phyloP scores from a whole-genome alignment of 2,888 invertebrate genomes.

The Biston betularia region DNA sequence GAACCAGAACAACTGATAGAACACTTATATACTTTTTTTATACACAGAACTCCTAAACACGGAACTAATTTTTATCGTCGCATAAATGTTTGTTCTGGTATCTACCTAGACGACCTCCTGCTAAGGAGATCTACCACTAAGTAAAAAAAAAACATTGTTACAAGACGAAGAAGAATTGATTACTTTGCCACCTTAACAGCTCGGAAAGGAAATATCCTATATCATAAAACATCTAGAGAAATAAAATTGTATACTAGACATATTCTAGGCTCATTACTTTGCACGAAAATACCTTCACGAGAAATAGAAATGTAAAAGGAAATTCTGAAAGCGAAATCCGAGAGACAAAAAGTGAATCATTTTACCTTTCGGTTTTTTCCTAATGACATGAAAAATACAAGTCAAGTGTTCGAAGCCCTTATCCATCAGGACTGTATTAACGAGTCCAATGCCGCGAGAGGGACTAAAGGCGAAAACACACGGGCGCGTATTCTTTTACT shows the following conservation, averaged over 20 bases:
- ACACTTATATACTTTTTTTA: too few relatives aligned
- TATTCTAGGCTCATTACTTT: neutral
- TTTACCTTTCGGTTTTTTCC: constrained; percentile 31
- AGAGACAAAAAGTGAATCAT: constrained; percentile 29
- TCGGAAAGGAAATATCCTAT: neutral
- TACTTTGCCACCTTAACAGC: too few relatives aligned
- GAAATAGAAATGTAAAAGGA: constrained; percentile 1
- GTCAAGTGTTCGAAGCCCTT: constrained; percentile 42
- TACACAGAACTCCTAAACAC: too few relatives aligned
- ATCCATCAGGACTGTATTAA: constrained; percentile 52
- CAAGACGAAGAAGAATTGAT: too few relatives aligned
- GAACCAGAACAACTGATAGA: too few relatives aligned
- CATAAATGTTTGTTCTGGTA: too few relatives aligned
- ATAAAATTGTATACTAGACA: neutral
- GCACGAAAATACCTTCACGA: neutral
- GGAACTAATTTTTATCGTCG: too few relatives aligned
- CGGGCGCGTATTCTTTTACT: neutral
- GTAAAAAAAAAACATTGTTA: too few relatives aligned
- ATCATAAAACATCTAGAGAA: neutral
- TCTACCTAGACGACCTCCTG: too few relatives aligned
- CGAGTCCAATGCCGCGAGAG: constrained; percentile 56
- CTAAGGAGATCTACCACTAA: too few relatives aligned
- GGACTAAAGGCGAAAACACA: constrained; percentile 4
- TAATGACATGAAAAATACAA: constrained; percentile 45
- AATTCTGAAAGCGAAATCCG: constrained; percentile 11